Percentiles rank a stretch among this genome's conserved stretches.
These are phyloP conservation scores for Platorchestia sp. DNA, from an alignment of 1,140 invertebrate genomes.

Conservation along the genomic window DNA sequence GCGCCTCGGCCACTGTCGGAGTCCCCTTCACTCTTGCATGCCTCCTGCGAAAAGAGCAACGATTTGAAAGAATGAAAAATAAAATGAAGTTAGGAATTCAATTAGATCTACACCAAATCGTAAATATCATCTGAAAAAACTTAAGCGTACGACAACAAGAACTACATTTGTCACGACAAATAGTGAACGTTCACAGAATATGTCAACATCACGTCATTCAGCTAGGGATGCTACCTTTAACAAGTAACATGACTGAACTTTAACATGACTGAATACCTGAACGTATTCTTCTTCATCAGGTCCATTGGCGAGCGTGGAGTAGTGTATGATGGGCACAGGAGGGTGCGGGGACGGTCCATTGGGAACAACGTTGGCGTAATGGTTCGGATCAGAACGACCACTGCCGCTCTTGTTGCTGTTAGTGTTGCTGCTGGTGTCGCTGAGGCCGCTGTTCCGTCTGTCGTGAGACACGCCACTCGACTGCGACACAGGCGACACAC, in stretches of 20 bases:
- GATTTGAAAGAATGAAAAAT: neutral
- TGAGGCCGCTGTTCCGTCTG: constrained; percentile 36
- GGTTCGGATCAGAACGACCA: neutral
- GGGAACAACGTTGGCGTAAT: constrained; percentile 12
- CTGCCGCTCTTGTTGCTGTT: constrained; percentile 19
- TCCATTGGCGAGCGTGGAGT: constrained; percentile 41
- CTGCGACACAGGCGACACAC: constrained; percentile 27
- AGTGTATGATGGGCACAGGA: constrained; percentile 12
- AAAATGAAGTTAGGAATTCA: neutral
- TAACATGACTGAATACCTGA: neutral
- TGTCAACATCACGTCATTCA: neutral
- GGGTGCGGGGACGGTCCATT: neutral
- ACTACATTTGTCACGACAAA: neutral
- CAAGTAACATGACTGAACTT: too few relatives aligned
- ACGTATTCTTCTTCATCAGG: constrained; percentile 47
- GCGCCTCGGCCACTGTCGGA: constrained; percentile 65
- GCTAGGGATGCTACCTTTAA: too few relatives aligned
- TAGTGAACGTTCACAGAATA: neutral
- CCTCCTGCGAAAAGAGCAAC: constrained; percentile 57
- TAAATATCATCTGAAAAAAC: too few relatives aligned
- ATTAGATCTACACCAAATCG: neutral
- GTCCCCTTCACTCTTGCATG: constrained; percentile 65
- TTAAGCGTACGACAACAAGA: neutral
- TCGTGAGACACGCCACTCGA: neutral
- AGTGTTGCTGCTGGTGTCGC: constrained; percentile 16